These are phyloP conservation scores for Mus minutoides DNA, from an alignment of 2,797 vertebrate genomes.

Conservation along the genomic window DNA sequence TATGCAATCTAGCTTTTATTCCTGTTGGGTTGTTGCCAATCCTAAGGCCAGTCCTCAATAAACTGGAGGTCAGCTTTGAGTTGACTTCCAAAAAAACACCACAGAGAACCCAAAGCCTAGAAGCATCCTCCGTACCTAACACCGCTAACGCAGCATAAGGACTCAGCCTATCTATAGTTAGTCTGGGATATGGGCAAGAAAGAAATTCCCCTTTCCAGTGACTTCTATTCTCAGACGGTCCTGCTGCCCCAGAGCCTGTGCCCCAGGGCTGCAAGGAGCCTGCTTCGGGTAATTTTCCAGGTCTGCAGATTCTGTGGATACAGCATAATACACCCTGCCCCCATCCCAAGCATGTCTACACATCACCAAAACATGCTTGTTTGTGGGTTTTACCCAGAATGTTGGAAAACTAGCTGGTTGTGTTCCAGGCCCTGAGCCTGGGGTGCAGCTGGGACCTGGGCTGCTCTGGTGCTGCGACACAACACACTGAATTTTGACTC, in stretches of 20 bases:
- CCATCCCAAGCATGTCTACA: background rate
- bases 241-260: background rate
- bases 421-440: background rate
- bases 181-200: background rate
- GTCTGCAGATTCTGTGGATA: background rate
- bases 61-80: background rate
- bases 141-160: background rate
- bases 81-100: background rate
- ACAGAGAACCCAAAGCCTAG: background rate
- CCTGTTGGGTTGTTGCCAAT: background rate
- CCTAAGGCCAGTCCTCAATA: background rate
- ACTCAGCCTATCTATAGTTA: too few species aligned
- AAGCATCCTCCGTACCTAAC: background rate
- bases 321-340: background rate
- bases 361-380: background rate
- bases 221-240: fast-evolving
- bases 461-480: background rate
- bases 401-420: background rate
- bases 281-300: background rate
- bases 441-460: background rate
- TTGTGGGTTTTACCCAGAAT: background rate
- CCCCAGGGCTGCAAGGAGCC: background rate
- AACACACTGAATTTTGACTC: background rate
- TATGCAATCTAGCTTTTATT: background rate
- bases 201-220: background rate